Conservation (phyloP, 2,888 invertebrate species). For the Automeris io region DNA sequence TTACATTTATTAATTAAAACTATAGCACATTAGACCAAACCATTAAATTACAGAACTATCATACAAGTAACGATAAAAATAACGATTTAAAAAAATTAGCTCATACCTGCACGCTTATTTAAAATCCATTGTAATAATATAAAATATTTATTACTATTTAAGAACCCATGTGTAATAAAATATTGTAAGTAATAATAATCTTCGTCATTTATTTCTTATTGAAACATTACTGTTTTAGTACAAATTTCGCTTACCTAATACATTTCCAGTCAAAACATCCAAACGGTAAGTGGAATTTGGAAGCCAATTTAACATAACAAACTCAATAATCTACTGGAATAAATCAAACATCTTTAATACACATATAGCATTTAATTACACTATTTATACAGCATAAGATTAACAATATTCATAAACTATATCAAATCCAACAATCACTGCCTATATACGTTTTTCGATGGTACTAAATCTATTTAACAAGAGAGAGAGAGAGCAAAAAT, state of each 20-base stretch:
- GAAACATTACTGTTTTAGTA: slow-evolving; percentile 39
- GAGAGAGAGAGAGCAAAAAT: slow-evolving; percentile 56
- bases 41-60: too few species aligned
- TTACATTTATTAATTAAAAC: too few species aligned
- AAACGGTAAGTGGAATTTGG: slow-evolving; percentile 43
- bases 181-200: too few species aligned
- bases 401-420: slow-evolving; percentile 77
- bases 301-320: slow-evolving; percentile 34
- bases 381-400: slow-evolving; percentile 77
- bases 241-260: slow-evolving; percentile 62
- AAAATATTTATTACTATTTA: neutral
- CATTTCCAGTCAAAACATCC: slow-evolving; percentile 42
- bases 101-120: neutral
- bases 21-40: too few species aligned
- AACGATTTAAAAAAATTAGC: too few species aligned
- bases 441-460: slow-evolving; percentile 68
- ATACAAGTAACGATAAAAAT: too few species aligned
- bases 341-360: slow-evolving; percentile 69
- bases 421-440: slow-evolving; percentile 77
- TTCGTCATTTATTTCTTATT: slow-evolving; percentile 28
- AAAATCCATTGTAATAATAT: neutral
- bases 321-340: slow-evolving; percentile 49
- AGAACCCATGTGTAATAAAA: neutral
- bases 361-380: slow-evolving; percentile 76
- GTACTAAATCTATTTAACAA: slow-evolving; percentile 73